phyloP scores from a whole-genome alignment of 2,888 invertebrate species.

The Tipula unca region DNA sequence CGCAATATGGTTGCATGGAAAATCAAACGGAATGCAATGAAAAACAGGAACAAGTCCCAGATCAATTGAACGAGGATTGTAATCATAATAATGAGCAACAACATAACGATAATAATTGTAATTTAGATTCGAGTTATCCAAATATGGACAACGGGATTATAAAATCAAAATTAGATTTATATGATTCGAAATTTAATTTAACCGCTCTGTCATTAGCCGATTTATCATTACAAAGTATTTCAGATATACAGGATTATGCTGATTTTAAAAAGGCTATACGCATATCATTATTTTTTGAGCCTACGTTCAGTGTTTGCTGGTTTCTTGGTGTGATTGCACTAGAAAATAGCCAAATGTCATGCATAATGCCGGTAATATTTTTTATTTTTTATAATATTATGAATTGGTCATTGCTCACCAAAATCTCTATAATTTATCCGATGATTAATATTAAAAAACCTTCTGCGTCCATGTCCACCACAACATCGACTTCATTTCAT shows the following conservation, averaged over 20 bases:
- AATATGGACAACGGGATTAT: conserved; percentile 20
- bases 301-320: conserved; percentile 64
- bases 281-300: conserved; percentile 57
- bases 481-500: background rate
- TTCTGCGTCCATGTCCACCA: background rate
- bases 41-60: conserved; percentile 24
- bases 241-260: conserved; percentile 47
- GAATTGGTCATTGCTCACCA: conserved; percentile 28
- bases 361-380: conserved; percentile 52
- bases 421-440: conserved; percentile 10
- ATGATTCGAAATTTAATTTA: conserved; percentile 39
- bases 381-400: conserved; percentile 48
- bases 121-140: conserved; percentile 14
- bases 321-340: conserved; percentile 64
- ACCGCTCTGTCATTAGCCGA: conserved; percentile 45
- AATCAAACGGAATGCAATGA: conserved; percentile 19
- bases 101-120: background rate
- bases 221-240: conserved; percentile 42
- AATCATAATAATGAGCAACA: background rate
- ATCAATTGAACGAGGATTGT: background rate
- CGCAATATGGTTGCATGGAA: background rate
- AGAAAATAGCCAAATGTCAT: conserved; percentile 53
- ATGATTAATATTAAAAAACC: conserved; percentile 14
- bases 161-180: conserved; percentile 25
- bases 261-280: conserved; percentile 52